phyloP scores from a whole-genome alignment of 2,113 vertebrate genomes.

The Bujurquina vittata region DNA sequence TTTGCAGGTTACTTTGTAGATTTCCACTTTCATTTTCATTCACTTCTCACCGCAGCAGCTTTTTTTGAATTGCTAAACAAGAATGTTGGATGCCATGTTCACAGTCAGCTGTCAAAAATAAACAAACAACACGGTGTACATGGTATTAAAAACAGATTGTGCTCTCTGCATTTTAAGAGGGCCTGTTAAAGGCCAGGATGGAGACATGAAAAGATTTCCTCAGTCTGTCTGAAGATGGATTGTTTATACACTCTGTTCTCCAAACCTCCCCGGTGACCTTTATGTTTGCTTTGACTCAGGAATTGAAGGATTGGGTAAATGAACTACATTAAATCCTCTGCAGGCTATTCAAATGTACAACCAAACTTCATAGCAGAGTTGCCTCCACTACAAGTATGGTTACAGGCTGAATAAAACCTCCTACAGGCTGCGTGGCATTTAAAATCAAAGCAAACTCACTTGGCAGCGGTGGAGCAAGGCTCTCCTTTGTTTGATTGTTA shows the following conservation, averaged over 20 bases:
- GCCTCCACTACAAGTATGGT: not conserved
- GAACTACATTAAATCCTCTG: not conserved
- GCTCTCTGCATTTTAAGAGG: not conserved
- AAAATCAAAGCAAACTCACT: constrained; percentile 42
- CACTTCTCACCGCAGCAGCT: not conserved
- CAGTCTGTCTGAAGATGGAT: not conserved
- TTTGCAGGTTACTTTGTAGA: not conserved
- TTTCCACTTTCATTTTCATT: not conserved
- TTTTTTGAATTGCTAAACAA: not conserved
- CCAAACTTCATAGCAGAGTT: not conserved
- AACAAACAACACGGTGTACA: not conserved
- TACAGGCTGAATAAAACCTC: constrained; percentile 18
- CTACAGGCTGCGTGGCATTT: constrained; percentile 54
- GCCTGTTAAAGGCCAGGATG: not conserved
- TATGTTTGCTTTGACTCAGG: not conserved
- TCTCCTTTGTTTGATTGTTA: constrained; percentile 34
- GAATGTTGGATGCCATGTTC: not conserved
- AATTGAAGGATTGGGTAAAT: constrained; percentile 1
- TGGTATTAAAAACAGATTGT: not conserved
- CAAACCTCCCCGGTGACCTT: constrained; percentile 4
- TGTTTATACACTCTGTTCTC: not conserved
- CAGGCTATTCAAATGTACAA: not conserved
- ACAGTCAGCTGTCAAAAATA: not conserved
- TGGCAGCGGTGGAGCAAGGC: not conserved
- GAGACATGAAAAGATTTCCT: not conserved